phyloP scores from a whole-genome alignment of 2,113 vertebrate species.

The Chionis minor region DNA sequence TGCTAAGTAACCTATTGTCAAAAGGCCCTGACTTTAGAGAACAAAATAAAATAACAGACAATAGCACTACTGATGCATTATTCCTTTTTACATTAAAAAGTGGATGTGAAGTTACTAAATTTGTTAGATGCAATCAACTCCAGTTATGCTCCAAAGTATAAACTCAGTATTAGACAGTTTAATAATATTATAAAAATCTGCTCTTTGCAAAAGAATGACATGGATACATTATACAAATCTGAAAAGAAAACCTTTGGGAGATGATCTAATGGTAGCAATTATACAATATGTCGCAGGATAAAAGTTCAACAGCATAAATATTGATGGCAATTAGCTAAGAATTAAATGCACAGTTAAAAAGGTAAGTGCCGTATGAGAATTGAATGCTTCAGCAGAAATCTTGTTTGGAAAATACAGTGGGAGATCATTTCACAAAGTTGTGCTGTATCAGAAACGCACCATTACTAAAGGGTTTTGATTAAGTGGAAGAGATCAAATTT shows the following conservation, averaged over 20 bases:
- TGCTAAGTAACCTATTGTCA: not conserved
- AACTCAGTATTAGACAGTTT: not conserved
- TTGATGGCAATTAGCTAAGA: constrained; percentile 71
- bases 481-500: constrained; percentile 22
- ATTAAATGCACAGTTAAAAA: constrained; percentile 73
- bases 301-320: constrained; percentile 75
- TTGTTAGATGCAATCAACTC: not conserved
- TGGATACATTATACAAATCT: constrained; percentile 29
- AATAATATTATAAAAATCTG: constrained; percentile 16
- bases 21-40: not conserved
- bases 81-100: not conserved
- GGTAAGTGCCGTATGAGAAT: constrained; percentile 59
- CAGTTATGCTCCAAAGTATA: not conserved
- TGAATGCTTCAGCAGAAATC: constrained; percentile 67
- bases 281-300: constrained; percentile 61
- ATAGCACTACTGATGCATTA: not conserved
- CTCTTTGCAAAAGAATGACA: constrained; percentile 34
- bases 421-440: constrained; percentile 39
- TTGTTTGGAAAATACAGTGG: constrained; percentile 56
- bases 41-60: not conserved
- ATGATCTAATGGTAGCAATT: constrained; percentile 71
- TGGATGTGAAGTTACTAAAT: not conserved
- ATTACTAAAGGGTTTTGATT: constrained; percentile 40
- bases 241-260: constrained; percentile 67
- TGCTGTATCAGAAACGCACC: constrained; percentile 31